Base-by-base conservation (phyloP, 2,888 invertebrate species). In the Elaeidobius kamerunicus region DNA sequence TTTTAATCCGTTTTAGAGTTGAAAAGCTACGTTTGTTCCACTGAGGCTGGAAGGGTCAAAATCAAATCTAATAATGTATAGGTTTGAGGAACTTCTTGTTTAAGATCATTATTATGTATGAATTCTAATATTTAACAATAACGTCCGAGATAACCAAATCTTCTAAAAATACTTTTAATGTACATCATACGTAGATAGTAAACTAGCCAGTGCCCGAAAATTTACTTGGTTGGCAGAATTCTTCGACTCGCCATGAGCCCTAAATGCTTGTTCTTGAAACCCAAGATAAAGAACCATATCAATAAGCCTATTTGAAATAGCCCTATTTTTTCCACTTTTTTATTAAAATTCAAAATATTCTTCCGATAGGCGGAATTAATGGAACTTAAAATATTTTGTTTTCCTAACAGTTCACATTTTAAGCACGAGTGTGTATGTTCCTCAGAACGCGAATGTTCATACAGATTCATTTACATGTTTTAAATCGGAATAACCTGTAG, bases 111-210 rank as follows among this genome's bases (percentile, higher is more conserved):
- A n/a, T n/a, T n/a, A n/a, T n/a, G n/a, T n/a, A n/a, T n/a, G n/a
- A n/a, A n/a, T n/a, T n/a, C n/a, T n/a, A n/a, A n/a, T n/a, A n/a
- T n/a, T n/a, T n/a, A n/a, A n/a, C n/a, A n/a, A n/a, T n/a, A n/a
- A n/a, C n/a, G n/a, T n/a, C n/a, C n/a, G n/a, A n/a, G n/a, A n/a
- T n/a, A n/a, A n/a, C n/a, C n/a, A n/a, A n/a, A 32, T 42, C 7
- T n/a, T 39, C 20, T 46, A 39, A 47, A 65, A 43, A 32, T 4
- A 15, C 30, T 4, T 43, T 38, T 9, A 54, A 48, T 14, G 19
- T 39, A 9, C 11, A 20, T 54, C 34, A 12, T 7, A 42, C n/a
- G 3, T 34, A 3, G 14, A 16, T 30, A 49, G 30, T 5, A 39
- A 30, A 27, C 20, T 11, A 1, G 14, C n/a, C 4, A 53, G 20